Conservation (phyloP, 2,113 vertebrate genomes). For the Dipodomys merriami region DNA sequence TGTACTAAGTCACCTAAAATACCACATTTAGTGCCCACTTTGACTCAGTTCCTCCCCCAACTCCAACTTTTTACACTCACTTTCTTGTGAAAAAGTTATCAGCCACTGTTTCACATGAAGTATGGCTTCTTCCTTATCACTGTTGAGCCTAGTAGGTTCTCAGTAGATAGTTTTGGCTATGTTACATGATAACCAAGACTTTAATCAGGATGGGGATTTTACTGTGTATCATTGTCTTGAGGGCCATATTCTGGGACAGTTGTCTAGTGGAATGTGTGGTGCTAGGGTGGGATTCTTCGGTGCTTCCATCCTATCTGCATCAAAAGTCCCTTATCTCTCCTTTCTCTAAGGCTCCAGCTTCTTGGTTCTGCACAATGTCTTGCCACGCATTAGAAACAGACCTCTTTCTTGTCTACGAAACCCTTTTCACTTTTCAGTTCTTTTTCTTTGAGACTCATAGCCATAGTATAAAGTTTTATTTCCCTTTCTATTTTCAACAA, state of each 20-base stretch:
- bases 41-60: accelerated
- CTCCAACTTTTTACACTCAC: not conserved
- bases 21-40: not conserved
- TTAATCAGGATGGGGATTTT: not conserved
- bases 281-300: not conserved
- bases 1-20: not conserved
- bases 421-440: conserved; percentile 11
- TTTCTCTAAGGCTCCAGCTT: not conserved
- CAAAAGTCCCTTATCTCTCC: conserved; percentile 31
- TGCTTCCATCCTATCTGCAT: not conserved
- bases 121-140: not conserved
- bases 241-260: not conserved
- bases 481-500: not conserved
- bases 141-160: not conserved
- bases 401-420: conserved; percentile 3
- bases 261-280: conserved; percentile 50
- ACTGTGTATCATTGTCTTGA: not conserved
- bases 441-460: not conserved
- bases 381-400: conserved; percentile 57
- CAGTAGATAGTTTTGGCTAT: not conserved
- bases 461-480: not conserved
- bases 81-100: not conserved
- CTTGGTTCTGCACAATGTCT: conserved; percentile 62
- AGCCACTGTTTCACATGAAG: not conserved
- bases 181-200: not conserved